These are phyloP conservation scores for Parthenolecanium corni DNA, from an alignment of 2,888 invertebrate species.

Conservation along the genomic window DNA sequence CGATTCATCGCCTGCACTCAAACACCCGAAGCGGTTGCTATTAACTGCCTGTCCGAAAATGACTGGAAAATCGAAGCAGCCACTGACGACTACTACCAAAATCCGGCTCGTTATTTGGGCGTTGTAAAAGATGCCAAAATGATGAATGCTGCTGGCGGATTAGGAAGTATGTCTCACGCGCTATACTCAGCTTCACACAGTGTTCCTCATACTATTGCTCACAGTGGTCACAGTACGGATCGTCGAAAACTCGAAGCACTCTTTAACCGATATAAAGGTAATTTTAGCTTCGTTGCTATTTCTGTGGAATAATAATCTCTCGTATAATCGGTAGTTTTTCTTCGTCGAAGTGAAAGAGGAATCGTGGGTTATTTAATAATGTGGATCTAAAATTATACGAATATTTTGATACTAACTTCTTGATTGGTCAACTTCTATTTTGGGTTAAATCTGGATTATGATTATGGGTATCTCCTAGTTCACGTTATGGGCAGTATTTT, in stretches of 20 bases:
- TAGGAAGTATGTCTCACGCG: conserved; percentile 2
- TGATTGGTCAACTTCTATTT: no score
- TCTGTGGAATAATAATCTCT: no score
- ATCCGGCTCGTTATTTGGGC: conserved; percentile 71
- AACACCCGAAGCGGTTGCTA: conserved; percentile 88
- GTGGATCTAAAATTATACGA: no score
- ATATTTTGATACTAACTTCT: no score
- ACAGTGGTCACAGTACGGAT: conserved; percentile 45
- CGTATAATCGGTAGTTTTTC: no score
- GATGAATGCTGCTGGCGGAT: conserved; percentile 3
- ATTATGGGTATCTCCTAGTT: no score
- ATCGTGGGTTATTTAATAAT: no score
- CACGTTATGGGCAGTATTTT: no score
- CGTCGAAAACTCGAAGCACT: conserved; percentile 79
- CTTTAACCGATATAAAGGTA: conserved; percentile 67
- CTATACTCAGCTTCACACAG: conserved; percentile 1
- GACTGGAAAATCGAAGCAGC: conserved; percentile 96
- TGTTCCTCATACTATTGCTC: conserved; percentile 11
- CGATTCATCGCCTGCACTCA: conserved; percentile 95
- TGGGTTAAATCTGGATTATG: no score
- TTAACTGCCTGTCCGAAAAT: conserved; percentile 84
- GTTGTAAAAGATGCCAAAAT: conserved; percentile 51
- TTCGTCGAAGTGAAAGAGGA: no score
- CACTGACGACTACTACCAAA: conserved; percentile 93
- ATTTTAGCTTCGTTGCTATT: no score